These are phyloP conservation scores for Glossophaga mutica DNA, from an alignment of 2,797 vertebrate species.

Conservation along the genomic window DNA sequence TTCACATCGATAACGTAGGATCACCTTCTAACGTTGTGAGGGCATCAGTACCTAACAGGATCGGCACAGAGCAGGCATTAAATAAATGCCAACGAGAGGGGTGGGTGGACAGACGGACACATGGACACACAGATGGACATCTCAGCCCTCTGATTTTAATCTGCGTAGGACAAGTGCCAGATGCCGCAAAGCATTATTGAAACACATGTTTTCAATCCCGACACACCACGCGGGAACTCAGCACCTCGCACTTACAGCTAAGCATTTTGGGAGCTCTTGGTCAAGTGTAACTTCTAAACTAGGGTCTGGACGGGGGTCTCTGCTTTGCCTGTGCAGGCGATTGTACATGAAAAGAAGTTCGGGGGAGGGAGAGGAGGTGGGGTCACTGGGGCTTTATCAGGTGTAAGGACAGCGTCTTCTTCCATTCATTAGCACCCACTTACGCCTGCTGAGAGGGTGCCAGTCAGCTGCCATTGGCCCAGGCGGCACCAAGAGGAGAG, in stretches of 20 bases:
- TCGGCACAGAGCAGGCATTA: neutral
- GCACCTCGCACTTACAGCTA: neutral
- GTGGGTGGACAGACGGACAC: neutral
- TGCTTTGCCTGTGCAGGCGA: neutral
- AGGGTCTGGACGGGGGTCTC: neutral
- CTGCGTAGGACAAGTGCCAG: neutral
- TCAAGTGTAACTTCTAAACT: neutral
- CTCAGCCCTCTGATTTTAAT: neutral
- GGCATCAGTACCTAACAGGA: neutral
- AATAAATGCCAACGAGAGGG: neutral
- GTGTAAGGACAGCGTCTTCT: constrained; percentile 64
- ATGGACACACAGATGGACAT: neutral
- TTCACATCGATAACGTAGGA: neutral
- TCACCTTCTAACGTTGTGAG: neutral
- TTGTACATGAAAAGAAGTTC: constrained; percentile 22
- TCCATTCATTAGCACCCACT: constrained; percentile 70
- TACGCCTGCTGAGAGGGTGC: constrained; percentile 60
- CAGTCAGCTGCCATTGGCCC: constrained; percentile 38
- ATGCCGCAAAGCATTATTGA: neutral
- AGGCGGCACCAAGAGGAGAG: constrained; percentile 4
- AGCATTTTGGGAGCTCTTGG: constrained; percentile 21
- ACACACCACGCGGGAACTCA: neutral
- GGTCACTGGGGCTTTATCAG: constrained; percentile 55
- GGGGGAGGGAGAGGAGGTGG: neutral
- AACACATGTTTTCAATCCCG: neutral